These are phyloP conservation scores for Xestia xanthographa DNA, from an alignment of 2,888 invertebrate genomes.

Conservation along the genomic window DNA sequence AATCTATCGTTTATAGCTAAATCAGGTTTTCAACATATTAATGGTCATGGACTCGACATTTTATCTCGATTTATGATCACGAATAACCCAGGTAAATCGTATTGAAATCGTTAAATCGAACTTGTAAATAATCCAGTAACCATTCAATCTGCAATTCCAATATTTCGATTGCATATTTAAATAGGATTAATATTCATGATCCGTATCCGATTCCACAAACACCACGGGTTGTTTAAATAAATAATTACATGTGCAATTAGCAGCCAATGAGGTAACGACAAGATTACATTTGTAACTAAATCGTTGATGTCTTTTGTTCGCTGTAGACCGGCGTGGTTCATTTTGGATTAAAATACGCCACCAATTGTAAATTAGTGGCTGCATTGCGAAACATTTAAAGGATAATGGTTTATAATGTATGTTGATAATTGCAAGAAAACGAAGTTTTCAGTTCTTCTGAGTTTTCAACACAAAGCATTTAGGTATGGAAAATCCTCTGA, in stretches of 20 bases:
- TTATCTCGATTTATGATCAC: constrained; percentile 28
- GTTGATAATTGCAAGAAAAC: neutral
- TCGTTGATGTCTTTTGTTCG: constrained; percentile 73
- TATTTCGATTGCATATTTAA: constrained; percentile 51
- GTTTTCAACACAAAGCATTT: neutral
- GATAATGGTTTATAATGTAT: neutral
- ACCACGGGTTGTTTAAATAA: constrained; percentile 40
- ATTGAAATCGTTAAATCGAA: constrained; percentile 32
- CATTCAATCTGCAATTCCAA: constrained; percentile 54
- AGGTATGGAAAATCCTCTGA: neutral
- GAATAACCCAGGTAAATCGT: constrained; percentile 20
- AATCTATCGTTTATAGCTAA: neutral
- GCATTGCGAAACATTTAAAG: neutral
- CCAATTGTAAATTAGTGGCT: constrained; percentile 21
- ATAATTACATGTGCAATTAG: constrained; percentile 58
- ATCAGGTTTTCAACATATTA: constrained; percentile 18
- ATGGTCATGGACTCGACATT: constrained; percentile 12
- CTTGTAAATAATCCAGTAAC: constrained; percentile 44
- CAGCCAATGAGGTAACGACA: constrained; percentile 67
- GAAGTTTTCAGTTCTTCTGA: neutral
- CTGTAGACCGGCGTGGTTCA: constrained; percentile 6
- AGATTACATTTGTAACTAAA: constrained; percentile 63
- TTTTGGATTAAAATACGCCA: constrained; percentile 42
- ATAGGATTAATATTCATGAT: constrained; percentile 54
- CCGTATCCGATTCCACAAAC: constrained; percentile 48